Base-by-base conservation (phyloP, 92 coral and sea anemone genomes). In the Epizoanthus illoricatus region DNA sequence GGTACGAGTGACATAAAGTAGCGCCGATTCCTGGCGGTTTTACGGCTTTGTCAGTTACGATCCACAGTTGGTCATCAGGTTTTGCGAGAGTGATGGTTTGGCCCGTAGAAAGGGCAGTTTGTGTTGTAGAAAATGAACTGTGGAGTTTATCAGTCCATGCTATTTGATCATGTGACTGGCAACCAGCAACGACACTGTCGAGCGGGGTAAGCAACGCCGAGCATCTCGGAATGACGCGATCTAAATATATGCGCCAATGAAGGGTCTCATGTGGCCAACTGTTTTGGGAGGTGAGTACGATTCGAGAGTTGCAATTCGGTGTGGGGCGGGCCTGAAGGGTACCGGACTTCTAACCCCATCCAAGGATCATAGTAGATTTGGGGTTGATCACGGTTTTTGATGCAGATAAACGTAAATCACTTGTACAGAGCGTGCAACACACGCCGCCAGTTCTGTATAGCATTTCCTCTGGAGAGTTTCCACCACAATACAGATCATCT, bases 311-410 rank as follows among this genome's bases (percentile, higher is more conserved):
- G n/a, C n/a, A n/a, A n/a, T n/a, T n/a, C n/a, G n/a, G n/a, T n/a
- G n/a, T n/a, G n/a, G 33, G 33, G 59, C 16, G 2, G 16, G 16
- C 59, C 59, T 55, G 9, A 55, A 7, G 16, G 59, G 59, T 15
- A 15, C 59, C 59, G 0, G 16, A 7, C 11, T 7, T 7, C 33
- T 1, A 28, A 28, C 0, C 33, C 33, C 33, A 28, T 28, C 33
- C 33, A 28, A 28, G 33, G 57, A 86, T 76, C 59, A 87, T 57
- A 55, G 83, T 89, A 12, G 84, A 15, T 73, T 64, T 80, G 6
- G 86, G 84, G 70, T 86, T 71, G 73, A 80, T 80, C 86, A 85
- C 65, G 43, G 89, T 88, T 49, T 88, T 88, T n/a, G 81, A 54
- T 19, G 85, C 72, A 40, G 87, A 86, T 7, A 86, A 69, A n/a